Base-by-base conservation (phyloP, 2,113 vertebrate genomes). In the Phalacrocorax brasilianus region DNA sequence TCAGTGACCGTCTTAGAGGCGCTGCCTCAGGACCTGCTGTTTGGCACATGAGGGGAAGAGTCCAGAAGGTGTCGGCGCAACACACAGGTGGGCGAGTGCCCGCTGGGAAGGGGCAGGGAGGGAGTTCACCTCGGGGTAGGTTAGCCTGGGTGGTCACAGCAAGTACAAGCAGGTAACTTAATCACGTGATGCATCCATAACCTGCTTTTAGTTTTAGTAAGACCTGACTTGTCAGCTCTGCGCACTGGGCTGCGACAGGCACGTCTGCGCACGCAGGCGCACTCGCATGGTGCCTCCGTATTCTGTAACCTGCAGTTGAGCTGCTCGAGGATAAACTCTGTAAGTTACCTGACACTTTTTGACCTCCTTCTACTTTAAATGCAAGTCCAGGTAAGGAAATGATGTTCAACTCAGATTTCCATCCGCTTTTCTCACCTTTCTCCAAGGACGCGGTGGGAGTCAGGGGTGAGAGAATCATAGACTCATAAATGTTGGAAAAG, bases 191-290 rank as follows among this genome's bases (percentile, higher is more conserved):
- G n/a, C n/a, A 63, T n/a, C 56, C 38, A 15, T 27, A 73, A 14
- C 11, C 23, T 62, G 55, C 17, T 13, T 55, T 44, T 71, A 33
- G 9, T 55, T 63, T 63, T 33, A 55, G 8, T 40, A 45, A 7
- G 7, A 18, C 44, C 44, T 45, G 44, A 45, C 44, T 45, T 28
- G 24, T 28, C 49, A 58, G 49, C 35, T n/a, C 1, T 3, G 2
- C 2, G 20, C 49, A 30, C n/a, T 17, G 28, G 45, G 38, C 22
- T 49, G 0, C 7, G 40, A 3, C 16, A 16, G 44, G 44, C 26
- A 3, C 2, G 4, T 4, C 10, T 35, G 42, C 4, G 2, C 9
- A 5, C 27, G 8, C 16, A 15, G 71, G n/a, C 1, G 1, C 20
- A 71, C 55, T 67, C 26, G 5, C 5, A 1, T 22, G 22, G 12